These are phyloP conservation scores for Hiodon tergisus DNA, from an alignment of 2,113 vertebrate species.

Conservation along the genomic window DNA sequence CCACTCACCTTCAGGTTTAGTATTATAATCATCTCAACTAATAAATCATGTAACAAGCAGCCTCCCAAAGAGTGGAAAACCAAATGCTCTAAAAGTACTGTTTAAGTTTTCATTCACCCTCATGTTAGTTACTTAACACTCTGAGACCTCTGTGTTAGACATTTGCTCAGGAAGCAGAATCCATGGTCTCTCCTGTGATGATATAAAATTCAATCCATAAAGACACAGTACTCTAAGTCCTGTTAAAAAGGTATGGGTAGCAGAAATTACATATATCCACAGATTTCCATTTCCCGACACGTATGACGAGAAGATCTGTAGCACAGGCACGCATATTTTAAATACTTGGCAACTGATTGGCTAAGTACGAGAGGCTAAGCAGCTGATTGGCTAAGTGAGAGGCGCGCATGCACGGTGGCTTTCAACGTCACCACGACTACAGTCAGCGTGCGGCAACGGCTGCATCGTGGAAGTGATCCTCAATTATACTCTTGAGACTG, in stretches of 20 bases:
- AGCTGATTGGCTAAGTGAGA: neutral
- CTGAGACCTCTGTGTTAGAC: too few species aligned
- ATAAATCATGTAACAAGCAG: too few species aligned
- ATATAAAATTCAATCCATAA: too few species aligned
- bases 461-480: neutral
- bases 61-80: too few species aligned
- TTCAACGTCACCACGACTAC: neutral
- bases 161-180: too few species aligned
- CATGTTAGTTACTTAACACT: too few species aligned
- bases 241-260: neutral
- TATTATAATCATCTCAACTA: too few species aligned
- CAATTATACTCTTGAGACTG: neutral
- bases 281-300: neutral
- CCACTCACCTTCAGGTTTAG: too few species aligned
- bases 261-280: neutral
- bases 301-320: neutral
- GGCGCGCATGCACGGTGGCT: neutral
- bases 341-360: neutral
- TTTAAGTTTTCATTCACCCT: too few species aligned
- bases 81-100: too few species aligned
- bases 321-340: neutral
- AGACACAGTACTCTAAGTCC: neutral
- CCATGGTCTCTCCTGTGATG: too few species aligned
- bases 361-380: neutral
- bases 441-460: neutral